phyloP scores from a whole-genome alignment of 2,888 invertebrate species.

The Agrochola macilenta region DNA sequence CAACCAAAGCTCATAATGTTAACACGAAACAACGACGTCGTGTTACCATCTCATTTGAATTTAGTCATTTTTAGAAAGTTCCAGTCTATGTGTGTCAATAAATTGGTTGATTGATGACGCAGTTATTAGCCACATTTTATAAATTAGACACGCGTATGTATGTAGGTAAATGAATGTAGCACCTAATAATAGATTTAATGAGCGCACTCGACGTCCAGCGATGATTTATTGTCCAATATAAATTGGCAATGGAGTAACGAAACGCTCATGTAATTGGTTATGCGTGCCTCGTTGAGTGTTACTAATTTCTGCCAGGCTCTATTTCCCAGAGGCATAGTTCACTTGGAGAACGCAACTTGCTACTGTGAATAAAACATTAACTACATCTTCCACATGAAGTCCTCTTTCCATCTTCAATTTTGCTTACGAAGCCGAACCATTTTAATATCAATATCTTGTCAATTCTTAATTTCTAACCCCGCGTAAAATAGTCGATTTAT shows the following conservation, averaged over 20 bases:
- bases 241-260: conserved; percentile 62
- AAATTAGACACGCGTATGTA: conserved; percentile 64
- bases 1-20: conserved; percentile 8
- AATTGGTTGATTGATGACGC: conserved; percentile 68
- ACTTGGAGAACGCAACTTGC: conserved; percentile 16
- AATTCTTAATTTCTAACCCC: not conserved
- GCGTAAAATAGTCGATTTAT: not conserved
- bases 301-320: conserved; percentile 58
- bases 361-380: conserved; percentile 14
- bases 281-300: conserved; percentile 64
- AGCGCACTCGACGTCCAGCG: conserved; percentile 59
- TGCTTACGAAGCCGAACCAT: not conserved
- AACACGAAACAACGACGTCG: conserved; percentile 10
- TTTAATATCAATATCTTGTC: not conserved
- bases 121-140: conserved; percentile 66
- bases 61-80: conserved; percentile 58
- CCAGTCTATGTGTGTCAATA: conserved; percentile 52
- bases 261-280: conserved; percentile 63
- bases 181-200: conserved; percentile 68
- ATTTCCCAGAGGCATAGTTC: conserved; percentile 50
- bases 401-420: not conserved
- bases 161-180: conserved; percentile 66
- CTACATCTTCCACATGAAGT: not conserved
- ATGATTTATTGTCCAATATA: conserved; percentile 67
- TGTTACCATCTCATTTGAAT: conserved; percentile 38